Conservation (phyloP, 1,140 invertebrate species). For the Yoshiicerus persimilis region DNA sequence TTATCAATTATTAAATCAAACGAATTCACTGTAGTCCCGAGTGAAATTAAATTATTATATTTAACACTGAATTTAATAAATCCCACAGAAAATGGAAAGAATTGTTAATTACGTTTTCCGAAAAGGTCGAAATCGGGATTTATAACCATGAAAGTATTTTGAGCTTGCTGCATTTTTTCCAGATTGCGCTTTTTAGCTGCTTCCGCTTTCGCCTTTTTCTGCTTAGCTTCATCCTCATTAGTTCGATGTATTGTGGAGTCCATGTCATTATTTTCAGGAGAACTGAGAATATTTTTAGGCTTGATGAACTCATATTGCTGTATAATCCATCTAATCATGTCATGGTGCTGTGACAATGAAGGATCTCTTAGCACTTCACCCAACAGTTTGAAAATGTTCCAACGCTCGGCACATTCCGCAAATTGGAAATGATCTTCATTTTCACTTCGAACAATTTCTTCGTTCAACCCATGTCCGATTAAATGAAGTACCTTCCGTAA, state of each 20-base stretch:
- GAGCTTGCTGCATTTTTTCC: not conserved
- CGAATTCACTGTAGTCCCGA: no score
- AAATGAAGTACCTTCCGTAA: slow-evolving; percentile 76
- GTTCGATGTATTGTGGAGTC: not conserved
- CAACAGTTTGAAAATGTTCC: slow-evolving; percentile 69
- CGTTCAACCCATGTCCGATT: slow-evolving; percentile 89
- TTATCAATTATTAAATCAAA: no score
- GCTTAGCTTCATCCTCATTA: not conserved
- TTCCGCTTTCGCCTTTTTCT: not conserved
- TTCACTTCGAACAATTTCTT: slow-evolving; percentile 63
- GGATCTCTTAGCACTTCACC: slow-evolving; percentile 62
- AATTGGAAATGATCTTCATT: slow-evolving; percentile 63
- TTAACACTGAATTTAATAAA: no score
- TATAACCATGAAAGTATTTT: not conserved
- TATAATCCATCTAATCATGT: slow-evolving; percentile 41
- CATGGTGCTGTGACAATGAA: slow-evolving; percentile 17
- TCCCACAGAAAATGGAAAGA: no score
- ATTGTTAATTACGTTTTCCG: no score
- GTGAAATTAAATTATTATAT: no score
- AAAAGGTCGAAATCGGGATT: not conserved
- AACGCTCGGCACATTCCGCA: slow-evolving; percentile 69
- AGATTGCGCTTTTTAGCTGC: not conserved
- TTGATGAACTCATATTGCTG: not conserved
- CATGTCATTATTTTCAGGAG: not conserved
- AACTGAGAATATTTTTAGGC: not conserved